A percentile compares a stretch with the other conserved stretches of the same genome.
These are phyloP conservation scores for Nudaria mundana DNA, from an alignment of 2,888 invertebrate species.

Conservation along the genomic window DNA sequence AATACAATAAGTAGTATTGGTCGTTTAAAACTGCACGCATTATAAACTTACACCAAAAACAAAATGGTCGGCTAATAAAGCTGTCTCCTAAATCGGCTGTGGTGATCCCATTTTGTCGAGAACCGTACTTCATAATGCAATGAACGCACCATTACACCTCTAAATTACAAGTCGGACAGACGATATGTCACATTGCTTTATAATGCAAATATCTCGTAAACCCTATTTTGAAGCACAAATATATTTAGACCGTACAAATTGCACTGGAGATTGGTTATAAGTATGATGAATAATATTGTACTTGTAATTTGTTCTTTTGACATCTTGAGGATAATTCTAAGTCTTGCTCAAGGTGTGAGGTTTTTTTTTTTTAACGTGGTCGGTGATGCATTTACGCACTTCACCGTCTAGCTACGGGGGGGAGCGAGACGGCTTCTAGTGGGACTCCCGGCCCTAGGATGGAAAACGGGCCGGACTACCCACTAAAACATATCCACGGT, in stretches of 20 bases:
- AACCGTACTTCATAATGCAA: slow-evolving; percentile 58
- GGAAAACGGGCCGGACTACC: no score
- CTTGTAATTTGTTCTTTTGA: slow-evolving; percentile 6
- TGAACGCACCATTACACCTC: slow-evolving; percentile 68
- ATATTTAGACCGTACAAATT: slow-evolving; percentile 52
- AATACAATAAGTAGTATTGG: slow-evolving; percentile 8
- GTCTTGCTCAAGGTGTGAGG: no score
- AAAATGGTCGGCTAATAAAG: slow-evolving; percentile 47
- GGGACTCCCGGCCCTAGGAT: no score
- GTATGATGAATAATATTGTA: slow-evolving; percentile 9
- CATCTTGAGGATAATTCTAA: no score
- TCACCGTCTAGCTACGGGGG: no score
- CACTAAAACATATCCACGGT: no score
- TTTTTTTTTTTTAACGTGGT: no score
- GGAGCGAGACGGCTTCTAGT: no score
- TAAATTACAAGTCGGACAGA: slow-evolving; percentile 65
- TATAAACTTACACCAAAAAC: slow-evolving; percentile 28
- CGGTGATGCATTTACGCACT: no score
- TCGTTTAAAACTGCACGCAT: slow-evolving; percentile 11
- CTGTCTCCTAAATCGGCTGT: slow-evolving; percentile 52
- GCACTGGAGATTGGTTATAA: slow-evolving; percentile 26
- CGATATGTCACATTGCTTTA: slow-evolving; percentile 66
- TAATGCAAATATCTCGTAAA: slow-evolving; percentile 70
- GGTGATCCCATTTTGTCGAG: slow-evolving; percentile 52
- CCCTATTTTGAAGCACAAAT: slow-evolving; percentile 40